Evolutionary conservation across 2,888 invertebrate species (phyloP), one percentile per base, ranked within the genome.

Genomic region (Lumbricus terrestris): DNA sequence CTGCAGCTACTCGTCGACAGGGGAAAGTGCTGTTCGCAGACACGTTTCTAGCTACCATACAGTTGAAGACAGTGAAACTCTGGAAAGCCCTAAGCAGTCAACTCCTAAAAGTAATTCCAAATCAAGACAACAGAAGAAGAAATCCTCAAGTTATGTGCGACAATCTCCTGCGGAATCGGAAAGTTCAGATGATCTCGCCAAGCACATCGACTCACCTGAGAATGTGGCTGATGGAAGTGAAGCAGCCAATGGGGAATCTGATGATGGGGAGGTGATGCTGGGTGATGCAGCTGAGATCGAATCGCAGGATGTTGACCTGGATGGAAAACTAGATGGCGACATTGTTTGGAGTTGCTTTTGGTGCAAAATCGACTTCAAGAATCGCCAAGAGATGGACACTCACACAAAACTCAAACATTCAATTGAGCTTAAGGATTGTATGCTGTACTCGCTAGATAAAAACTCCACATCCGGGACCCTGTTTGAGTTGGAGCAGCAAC

Each of bases 1-100:
- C 69, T 91, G 91, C 34, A 91, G 90, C 47, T 91, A 90, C 88
- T 90, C 90, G 33, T 91, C 91, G 11, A 89, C 90, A 29, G 89
- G 42, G 20, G 91, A 91, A 37, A 89, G 82, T 38, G 90, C 90
- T 35, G 88, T 91, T 47, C 88, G 89, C 33, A 35, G 91, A 35
- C 91, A 91, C 54, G 54, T 90, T 16, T 38, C 89, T 18, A 34
- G 34, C 20, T 91, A 90, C 69, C 91, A 91, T 69, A 35, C 33
- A 18, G 35, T 42, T 29, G 88, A 88, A 88, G 37, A 88, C 18
- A n/a, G 42, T 18, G 20, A 69, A 69, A 69, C 42, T 18, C 18
- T 35, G 82, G 34, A 47, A 89, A 18, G 34, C 34, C 42, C n/a
- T n/a, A 34, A 34, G 85, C 20, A 85, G 85, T 20, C 85, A 18